phyloP scores from a whole-genome alignment of 2,888 invertebrate species.

The Sminthurinus aureus region DNA sequence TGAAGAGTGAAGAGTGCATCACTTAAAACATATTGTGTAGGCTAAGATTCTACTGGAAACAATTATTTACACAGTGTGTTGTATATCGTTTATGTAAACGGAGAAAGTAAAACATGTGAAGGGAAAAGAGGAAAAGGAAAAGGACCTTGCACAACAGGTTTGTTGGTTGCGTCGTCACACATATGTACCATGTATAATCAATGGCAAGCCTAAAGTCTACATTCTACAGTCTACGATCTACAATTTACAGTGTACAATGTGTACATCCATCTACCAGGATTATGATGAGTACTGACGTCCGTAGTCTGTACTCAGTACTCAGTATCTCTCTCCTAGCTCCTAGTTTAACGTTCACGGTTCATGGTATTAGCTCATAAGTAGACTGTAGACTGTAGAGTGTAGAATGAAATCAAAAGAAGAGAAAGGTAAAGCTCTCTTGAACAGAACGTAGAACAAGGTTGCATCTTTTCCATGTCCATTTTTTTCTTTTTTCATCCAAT shows the following conservation, averaged over 20 bases:
- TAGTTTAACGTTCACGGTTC: neutral
- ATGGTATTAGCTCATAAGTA: neutral
- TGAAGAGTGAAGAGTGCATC: no score
- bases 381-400: neutral
- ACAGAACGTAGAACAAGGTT: neutral
- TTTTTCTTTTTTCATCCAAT: no score
- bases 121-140: neutral
- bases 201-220: neutral
- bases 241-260: neutral
- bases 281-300: neutral
- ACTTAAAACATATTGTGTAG: no score
- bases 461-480: neutral
- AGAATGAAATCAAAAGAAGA: neutral
- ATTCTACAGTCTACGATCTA: neutral
- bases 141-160: conserved; percentile 28
- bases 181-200: neutral
- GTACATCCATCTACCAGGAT: neutral
- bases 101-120: neutral
- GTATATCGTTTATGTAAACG: neutral
- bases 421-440: neutral
- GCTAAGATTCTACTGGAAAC: no score
- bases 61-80: no score
- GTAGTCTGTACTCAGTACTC: no score
- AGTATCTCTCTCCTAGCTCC: no score
- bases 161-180: conserved; percentile 7